Percentiles rank a stretch among this genome's conserved stretches.
phyloP scores from a whole-genome alignment of 2,797 vertebrate genomes.

The Pogoniulus pusillus region DNA sequence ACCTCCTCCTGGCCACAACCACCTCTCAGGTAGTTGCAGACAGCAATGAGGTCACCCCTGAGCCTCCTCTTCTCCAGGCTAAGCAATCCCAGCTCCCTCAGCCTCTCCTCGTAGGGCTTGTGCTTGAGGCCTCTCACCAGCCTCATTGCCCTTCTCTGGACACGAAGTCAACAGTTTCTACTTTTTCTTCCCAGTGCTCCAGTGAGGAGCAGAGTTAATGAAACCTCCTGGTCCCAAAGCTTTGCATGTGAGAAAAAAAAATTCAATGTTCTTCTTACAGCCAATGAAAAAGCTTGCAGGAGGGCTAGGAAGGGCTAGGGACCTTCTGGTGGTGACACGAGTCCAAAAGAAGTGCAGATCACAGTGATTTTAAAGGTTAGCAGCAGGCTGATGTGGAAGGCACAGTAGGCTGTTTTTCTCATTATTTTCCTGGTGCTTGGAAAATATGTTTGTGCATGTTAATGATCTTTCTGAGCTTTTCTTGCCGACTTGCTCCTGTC shows the following conservation, averaged over 20 bases:
- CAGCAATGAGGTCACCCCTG: no score
- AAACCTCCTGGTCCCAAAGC: fast-evolving
- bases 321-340: not conserved
- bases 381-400: not conserved
- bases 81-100: no score
- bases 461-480: not conserved
- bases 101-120: no score
- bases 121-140: no score
- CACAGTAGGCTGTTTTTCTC: not conserved
- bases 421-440: not conserved
- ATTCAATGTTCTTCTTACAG: not conserved
- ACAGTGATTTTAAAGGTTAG: not conserved
- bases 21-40: no score
- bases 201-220: fast-evolving
- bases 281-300: not conserved
- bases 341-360: not conserved
- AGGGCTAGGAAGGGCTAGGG: not conserved
- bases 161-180: not conserved
- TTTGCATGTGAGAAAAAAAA: not conserved
- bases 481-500: not conserved
- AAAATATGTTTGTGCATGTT: not conserved
- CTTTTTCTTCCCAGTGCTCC: fast-evolving
- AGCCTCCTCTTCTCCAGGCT: no score
- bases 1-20: no score
- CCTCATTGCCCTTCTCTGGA: no score